phyloP scores from a whole-genome alignment of 2,113 vertebrate species.

The Eretmochelys imbricata region DNA sequence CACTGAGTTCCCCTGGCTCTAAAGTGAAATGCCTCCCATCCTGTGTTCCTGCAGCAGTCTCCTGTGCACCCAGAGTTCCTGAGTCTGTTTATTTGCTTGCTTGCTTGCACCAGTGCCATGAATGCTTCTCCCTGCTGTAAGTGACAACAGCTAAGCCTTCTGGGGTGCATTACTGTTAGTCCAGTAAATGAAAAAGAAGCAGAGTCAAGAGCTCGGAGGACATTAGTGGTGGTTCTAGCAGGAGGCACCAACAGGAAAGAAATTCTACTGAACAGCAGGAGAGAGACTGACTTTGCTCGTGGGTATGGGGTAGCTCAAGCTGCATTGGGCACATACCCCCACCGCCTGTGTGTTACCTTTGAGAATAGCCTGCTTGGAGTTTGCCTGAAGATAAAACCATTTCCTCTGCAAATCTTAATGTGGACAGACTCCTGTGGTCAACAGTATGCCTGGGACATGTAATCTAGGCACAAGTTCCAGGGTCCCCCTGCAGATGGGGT shows the following conservation, averaged over 20 bases:
- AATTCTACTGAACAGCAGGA: not conserved
- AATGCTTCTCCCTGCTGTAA: not conserved
- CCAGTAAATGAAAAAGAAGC: not conserved
- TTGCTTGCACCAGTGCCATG: not conserved
- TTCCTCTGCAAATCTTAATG: not conserved
- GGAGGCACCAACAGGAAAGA: not conserved
- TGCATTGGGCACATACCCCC: not conserved
- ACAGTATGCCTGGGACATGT: slow-evolving; percentile 19
- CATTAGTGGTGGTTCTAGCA: not conserved
- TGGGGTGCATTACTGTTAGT: not conserved
- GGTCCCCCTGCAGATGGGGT: not conserved
- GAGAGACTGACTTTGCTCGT: not conserved
- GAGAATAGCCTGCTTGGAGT: not conserved
- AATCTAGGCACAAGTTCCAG: fast-evolving
- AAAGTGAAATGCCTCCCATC: not conserved
- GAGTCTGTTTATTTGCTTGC: not conserved
- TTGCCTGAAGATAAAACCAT: not conserved
- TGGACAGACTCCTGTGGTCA: not conserved
- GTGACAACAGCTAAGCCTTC: not conserved
- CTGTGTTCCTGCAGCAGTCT: not conserved
- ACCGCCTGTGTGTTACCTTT: not conserved
- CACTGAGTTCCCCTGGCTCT: not conserved
- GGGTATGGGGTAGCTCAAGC: not conserved
- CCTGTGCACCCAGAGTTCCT: not conserved
- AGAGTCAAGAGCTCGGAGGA: not conserved